A percentile compares a stretch with the other conserved stretches of the same genome.
phyloP scores from a whole-genome alignment of 2,113 vertebrate species.

The Tragelaphus scriptus region DNA sequence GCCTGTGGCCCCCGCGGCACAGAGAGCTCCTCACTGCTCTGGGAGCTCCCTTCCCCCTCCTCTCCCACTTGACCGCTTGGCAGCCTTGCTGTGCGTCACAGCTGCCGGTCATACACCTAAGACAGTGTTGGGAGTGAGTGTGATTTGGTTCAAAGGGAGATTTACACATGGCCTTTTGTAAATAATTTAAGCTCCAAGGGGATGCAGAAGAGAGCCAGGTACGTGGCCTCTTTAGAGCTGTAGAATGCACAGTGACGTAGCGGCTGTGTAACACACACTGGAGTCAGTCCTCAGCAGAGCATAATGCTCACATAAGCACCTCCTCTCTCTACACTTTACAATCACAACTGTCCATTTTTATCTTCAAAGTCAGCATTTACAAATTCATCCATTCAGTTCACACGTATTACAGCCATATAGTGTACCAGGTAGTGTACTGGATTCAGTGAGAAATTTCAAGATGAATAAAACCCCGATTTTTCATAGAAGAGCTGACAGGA shows the following conservation, averaged over 20 bases:
- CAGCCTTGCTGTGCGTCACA: not conserved
- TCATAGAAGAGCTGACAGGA: not conserved
- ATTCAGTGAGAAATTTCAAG: constrained; percentile 7
- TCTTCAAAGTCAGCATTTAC: not conserved
- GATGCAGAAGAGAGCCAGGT: not conserved
- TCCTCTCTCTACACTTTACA: not conserved
- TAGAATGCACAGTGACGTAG: not conserved
- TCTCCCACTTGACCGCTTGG: not conserved
- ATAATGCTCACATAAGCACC: not conserved
- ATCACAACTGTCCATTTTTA: not conserved
- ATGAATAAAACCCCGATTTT: not conserved
- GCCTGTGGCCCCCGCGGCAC: not conserved
- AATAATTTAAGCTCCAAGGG: constrained; percentile 34
- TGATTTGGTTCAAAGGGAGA: not conserved
- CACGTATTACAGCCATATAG: not conserved
- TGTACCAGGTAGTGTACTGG: not conserved
- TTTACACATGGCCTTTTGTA: not conserved
- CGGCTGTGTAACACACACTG: not conserved
- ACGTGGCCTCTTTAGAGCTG: not conserved
- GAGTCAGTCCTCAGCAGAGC: not conserved
- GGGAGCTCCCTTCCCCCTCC: not conserved
- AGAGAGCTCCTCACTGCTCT: not conserved
- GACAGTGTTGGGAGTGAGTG: not conserved
- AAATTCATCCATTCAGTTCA: not conserved
- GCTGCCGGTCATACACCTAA: not conserved